Conservation (phyloP, 2,797 vertebrate genomes). For the Sardinella longiceps region DNA sequence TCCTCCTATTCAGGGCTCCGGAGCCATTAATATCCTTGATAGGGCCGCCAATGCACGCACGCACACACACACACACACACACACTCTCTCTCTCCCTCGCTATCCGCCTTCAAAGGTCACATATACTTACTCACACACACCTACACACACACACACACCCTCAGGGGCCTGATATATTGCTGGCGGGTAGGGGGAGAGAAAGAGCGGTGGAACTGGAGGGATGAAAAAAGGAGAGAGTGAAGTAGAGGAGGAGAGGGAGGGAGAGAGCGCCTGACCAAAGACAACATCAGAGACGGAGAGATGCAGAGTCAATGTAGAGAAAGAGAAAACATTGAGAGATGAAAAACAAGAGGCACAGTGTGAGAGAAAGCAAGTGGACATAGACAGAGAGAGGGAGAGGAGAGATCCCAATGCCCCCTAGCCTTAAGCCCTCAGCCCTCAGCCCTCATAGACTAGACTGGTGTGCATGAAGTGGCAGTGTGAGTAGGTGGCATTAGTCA, state of each 20-base stretch:
- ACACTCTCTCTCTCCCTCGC: not conserved
- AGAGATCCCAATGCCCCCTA: not conserved
- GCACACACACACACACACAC: not conserved
- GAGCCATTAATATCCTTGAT: constrained; percentile 44
- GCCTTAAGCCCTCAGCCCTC: too few relatives aligned
- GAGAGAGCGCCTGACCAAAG: not conserved
- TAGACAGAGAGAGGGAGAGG: too few relatives aligned
- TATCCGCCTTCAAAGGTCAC: not conserved
- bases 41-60: not conserved
- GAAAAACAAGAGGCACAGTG: not conserved
- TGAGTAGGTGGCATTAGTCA: not conserved
- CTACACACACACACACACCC: not conserved
- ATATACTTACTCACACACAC: not conserved
- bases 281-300: not conserved
- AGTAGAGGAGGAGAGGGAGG: not conserved
- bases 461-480: not conserved
- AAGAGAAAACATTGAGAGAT: not conserved
- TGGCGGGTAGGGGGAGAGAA: constrained; percentile 43
- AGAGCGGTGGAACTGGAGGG: constrained; percentile 49
- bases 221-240: constrained; percentile 44
- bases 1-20: constrained; percentile 57
- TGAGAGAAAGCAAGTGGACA: not conserved
- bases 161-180: not conserved
- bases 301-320: not conserved
- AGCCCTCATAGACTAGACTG: too few relatives aligned